Base-by-base conservation (phyloP, 2,888 invertebrate genomes). In the Argyresthia albistria region DNA sequence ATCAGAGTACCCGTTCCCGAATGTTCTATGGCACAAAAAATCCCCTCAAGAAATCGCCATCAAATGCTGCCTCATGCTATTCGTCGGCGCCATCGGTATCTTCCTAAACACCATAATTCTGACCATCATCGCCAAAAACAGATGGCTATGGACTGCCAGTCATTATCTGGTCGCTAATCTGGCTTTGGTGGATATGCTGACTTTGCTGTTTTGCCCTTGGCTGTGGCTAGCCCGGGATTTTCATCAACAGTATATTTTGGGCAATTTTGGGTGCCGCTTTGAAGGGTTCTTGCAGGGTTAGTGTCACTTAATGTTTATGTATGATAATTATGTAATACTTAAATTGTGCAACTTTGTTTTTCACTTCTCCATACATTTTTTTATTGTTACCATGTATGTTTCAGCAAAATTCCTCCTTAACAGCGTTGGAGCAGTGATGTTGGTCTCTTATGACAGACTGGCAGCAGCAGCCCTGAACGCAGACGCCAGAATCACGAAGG, bases 381-480 rank as follows among this genome's bases (percentile, higher is more conserved):
- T 35, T 37, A 37, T n/a, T n/a, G n/a, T n/a, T n/a, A n/a, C n/a
- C n/a, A 25, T 25, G 25, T 50, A 51, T 51, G 35, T 35, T 73
- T 74, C 35, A 91, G 94, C 93, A 46, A 84, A 92, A 0, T 86
- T 94, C 51, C 86, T 96, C 1, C 80, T 96, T 51, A 91, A 94
- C 2, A 93, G 93, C 47, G 93, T 96, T 0, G 90, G 93, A 56
- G 95, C 93, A 54, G 87, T 96, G 54, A 91, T 93, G 39, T 89
- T 92, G 16, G 93, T 96, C 0, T 95, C 94, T 50, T 95, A 95
- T 65, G 95, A 96, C 68, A 89, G 96, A 15, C 81, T 96, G 25
- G 93, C 95, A 3, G 94, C 94, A 8, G 94, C 96, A 43, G 93
- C 93, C 0, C 73, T 93, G 54, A 93, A 94, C 0, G 82, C 90